These are phyloP conservation scores for human DNA, from an alignment of 2,113 vertebrate species.

Conservation along the genomic window DNA sequence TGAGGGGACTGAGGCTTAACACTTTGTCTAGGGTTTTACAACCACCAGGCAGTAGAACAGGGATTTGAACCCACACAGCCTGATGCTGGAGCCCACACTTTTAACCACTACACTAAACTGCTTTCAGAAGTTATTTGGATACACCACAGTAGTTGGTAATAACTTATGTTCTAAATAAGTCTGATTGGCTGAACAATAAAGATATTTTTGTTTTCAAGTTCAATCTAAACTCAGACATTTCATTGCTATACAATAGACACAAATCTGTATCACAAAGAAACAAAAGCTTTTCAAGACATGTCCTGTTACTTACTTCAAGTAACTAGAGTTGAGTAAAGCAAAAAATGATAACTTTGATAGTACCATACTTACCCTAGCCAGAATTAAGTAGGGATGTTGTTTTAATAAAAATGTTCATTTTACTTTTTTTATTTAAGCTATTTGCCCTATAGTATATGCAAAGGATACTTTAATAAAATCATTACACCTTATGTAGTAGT, in stretches of 20 bases:
- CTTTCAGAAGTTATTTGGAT: neutral
- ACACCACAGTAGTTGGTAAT: neutral
- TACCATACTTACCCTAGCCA: neutral
- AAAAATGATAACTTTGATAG: constrained; percentile 21
- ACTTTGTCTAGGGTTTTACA: neutral
- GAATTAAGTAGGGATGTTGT: neutral
- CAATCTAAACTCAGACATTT: constrained; percentile 27
- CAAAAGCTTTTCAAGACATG: neutral
- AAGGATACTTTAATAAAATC: constrained; percentile 54
- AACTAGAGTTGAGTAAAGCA: constrained; percentile 1
- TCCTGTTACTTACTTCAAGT: neutral
- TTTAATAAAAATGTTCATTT: constrained; percentile 36
- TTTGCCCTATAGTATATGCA: constrained; percentile 50
- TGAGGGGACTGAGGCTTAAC: neutral
- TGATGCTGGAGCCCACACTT: neutral
- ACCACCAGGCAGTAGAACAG: neutral
- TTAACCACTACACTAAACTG: neutral
- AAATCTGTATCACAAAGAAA: neutral
- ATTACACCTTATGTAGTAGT: neutral
- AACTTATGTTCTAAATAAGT: neutral
- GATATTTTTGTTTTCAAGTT: constrained; percentile 32
- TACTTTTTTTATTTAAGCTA: constrained; percentile 27
- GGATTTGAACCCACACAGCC: neutral
- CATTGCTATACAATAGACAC: neutral
- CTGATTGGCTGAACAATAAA: neutral